phyloP scores from a whole-genome alignment of 2,113 vertebrate genomes.

The Pipra filicauda region DNA sequence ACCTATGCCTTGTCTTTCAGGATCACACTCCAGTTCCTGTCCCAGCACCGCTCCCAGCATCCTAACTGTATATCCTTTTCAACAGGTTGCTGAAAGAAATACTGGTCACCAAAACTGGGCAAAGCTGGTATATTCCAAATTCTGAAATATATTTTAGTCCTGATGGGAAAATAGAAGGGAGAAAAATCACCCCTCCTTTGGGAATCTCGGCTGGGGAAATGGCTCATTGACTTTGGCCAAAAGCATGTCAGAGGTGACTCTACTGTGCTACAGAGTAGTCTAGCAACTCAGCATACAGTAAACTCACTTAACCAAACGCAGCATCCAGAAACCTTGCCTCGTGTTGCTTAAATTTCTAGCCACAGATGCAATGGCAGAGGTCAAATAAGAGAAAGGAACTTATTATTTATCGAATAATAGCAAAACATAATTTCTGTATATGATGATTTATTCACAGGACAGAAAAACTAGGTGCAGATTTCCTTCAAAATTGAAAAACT shows the following conservation, averaged over 20 bases:
- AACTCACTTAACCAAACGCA: neutral
- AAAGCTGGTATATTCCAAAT: neutral
- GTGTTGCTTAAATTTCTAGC: neutral
- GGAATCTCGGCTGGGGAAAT: neutral
- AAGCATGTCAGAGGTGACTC: neutral
- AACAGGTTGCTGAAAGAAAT: neutral
- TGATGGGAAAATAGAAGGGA: neutral
- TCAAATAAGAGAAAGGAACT: neutral
- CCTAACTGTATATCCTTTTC: neutral
- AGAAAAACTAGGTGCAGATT: neutral
- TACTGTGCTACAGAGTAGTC: rapidly evolving
- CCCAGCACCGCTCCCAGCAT: neutral
- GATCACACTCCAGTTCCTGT: neutral
- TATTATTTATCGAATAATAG: neutral
- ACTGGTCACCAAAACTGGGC: neutral
- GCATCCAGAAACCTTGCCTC: neutral
- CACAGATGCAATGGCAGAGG: neutral
- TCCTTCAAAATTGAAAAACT: neutral
- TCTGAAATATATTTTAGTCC: neutral
- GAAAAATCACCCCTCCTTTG: neutral
- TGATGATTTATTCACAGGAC: neutral
- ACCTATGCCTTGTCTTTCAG: neutral
- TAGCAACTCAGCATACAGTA: neutral
- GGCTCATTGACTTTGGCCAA: neutral
- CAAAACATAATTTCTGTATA: neutral